A percentile compares a stretch with the other conserved stretches of the same genome.
phyloP scores from a whole-genome alignment of 2,797 vertebrate genomes.

The Acropternis orthonyx region DNA sequence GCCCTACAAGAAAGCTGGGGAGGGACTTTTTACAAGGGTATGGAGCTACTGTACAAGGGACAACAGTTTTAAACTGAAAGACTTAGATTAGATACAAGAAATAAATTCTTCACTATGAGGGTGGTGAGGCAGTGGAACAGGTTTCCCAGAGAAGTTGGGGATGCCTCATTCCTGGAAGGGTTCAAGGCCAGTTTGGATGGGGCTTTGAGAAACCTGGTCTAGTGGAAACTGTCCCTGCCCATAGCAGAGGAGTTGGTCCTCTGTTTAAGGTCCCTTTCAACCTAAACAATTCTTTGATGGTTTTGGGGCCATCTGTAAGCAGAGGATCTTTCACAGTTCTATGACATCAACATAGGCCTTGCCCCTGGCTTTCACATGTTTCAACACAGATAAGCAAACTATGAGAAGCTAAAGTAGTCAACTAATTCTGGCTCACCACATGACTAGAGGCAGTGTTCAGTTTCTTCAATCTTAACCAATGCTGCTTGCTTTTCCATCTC shows the following conservation, averaged over 20 bases:
- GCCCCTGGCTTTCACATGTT: background rate
- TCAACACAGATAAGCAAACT: background rate
- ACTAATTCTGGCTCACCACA: background rate
- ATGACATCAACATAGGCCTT: background rate
- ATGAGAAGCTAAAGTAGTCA: background rate
- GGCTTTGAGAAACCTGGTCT: background rate
- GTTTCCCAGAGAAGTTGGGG: background rate
- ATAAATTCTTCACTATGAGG: background rate
- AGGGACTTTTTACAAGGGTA: background rate
- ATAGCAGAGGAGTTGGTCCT: background rate
- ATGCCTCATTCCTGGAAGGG: background rate
- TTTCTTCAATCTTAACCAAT: background rate
- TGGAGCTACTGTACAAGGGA: background rate
- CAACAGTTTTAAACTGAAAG: background rate
- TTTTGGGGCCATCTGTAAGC: background rate
- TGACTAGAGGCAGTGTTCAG: background rate
- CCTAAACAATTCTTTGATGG: background rate
- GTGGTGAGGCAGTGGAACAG: background rate
- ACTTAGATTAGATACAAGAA: background rate
- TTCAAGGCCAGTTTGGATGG: background rate
- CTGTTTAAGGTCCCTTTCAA: background rate
- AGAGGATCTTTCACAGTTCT: background rate
- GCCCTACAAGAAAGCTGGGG: background rate
- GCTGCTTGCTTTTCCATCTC: background rate
- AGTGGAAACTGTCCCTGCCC: background rate